Evolutionary conservation across 2,113 vertebrate species (phyloP).

Genomic region (Campylomormyrus numenius): DNA sequence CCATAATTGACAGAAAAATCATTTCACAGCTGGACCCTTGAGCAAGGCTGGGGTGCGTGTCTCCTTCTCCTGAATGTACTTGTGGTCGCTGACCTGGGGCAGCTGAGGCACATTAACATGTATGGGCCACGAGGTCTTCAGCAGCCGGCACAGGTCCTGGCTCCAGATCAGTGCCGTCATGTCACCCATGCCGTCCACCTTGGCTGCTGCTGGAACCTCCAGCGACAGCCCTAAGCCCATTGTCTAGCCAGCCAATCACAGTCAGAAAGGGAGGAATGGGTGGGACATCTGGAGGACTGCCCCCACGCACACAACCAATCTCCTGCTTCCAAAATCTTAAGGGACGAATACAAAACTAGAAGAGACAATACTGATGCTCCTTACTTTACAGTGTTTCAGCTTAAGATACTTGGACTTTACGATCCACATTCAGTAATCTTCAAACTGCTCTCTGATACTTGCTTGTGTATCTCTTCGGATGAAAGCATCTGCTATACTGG

Average conservation of each 20-base stretch:
- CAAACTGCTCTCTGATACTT: neutral
- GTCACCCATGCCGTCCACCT: conserved; percentile 94
- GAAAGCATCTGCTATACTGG: neutral
- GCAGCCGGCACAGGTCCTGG: conserved; percentile 80
- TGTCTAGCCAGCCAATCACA: conserved; percentile 51
- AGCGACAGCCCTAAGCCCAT: conserved; percentile 70
- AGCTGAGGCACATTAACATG: conserved; percentile 86
- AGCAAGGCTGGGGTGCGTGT: neutral
- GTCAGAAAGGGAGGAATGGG: neutral
- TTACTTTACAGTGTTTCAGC: neutral
- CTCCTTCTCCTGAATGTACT: conserved; percentile 96
- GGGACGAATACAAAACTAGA: neutral
- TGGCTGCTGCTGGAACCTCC: conserved; percentile 70
- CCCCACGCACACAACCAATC: neutral
- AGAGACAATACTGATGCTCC: neutral
- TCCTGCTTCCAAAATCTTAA: neutral
- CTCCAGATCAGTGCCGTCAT: conserved; percentile 92
- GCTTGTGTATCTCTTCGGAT: neutral
- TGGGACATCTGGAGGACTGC: neutral
- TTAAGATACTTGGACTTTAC: neutral
- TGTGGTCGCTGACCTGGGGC: conserved; percentile 90
- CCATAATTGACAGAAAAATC: neutral
- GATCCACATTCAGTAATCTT: too few relatives aligned
- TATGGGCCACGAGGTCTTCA: conserved; percentile 87
- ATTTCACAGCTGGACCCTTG: neutral